These are phyloP conservation scores for Lamprologus sp. DNA, from an alignment of 2,113 vertebrate species.

Conservation along the genomic window DNA sequence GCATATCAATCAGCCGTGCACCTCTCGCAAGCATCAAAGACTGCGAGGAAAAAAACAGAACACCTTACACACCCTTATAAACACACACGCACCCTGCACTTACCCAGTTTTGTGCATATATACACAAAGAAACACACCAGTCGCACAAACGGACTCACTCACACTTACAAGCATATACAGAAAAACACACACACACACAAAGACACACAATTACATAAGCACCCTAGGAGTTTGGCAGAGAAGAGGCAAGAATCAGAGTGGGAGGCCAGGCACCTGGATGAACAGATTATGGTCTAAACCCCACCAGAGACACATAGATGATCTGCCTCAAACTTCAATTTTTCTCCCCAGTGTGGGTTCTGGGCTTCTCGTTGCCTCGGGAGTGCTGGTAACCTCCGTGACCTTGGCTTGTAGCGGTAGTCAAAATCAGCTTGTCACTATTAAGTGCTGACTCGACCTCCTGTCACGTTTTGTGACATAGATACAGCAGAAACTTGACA, in stretches of 20 bases:
- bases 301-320: conserved; percentile 58
- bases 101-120: conserved; percentile 49
- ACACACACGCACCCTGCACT: conserved; percentile 57
- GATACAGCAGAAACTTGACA: background rate
- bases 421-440: conserved; percentile 17
- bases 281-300: conserved; percentile 61
- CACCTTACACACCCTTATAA: conserved; percentile 53
- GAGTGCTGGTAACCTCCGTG: conserved; percentile 27
- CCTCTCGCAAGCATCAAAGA: conserved; percentile 55
- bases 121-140: conserved; percentile 44
- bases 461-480: background rate
- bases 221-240: conserved; percentile 63
- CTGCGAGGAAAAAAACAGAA: conserved; percentile 19
- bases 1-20: conserved; percentile 40
- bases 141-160: conserved; percentile 37
- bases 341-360: conserved; percentile 34
- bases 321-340: conserved; percentile 53
- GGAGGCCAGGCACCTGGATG: conserved; percentile 64
- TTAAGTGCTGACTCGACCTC: background rate
- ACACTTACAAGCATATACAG: background rate
- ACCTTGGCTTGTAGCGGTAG: conserved; percentile 23
- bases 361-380: conserved; percentile 26
- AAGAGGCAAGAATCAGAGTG: conserved; percentile 48
- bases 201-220: conserved; percentile 56
- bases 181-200: background rate